A percentile compares a stretch with the other conserved stretches of the same genome.
These are phyloP conservation scores for Lacerta bilineata DNA, from an alignment of 2,797 vertebrate genomes.

Conservation along the genomic window DNA sequence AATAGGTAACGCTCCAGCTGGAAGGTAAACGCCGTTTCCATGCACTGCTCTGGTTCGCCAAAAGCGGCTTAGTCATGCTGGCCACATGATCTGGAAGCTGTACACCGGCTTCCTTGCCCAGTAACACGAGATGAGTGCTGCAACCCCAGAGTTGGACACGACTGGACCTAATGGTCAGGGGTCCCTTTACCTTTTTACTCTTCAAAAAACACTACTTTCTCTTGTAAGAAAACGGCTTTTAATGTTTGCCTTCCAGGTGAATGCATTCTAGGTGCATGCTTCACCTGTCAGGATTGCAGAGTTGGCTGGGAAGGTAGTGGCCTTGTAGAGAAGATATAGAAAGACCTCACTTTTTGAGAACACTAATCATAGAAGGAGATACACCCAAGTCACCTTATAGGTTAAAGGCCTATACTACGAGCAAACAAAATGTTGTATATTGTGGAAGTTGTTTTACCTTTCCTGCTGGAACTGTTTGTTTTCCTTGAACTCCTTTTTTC, in stretches of 20 bases:
- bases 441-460: constrained; percentile 71
- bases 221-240: not conserved
- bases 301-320: not conserved
- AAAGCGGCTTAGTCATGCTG: too few species aligned
- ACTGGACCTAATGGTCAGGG: too few species aligned
- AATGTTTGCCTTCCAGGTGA: not conserved
- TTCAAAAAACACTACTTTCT: not conserved
- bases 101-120: too few species aligned
- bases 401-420: not conserved
- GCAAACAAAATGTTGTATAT: not conserved
- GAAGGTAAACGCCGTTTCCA: too few species aligned
- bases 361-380: not conserved
- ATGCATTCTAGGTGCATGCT: not conserved
- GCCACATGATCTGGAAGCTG: too few species aligned
- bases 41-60: too few species aligned
- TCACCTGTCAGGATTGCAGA: not conserved
- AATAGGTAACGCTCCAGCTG: too few species aligned
- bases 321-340: not conserved
- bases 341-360: not conserved
- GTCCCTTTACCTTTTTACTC: not conserved
- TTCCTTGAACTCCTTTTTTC: constrained; percentile 73
- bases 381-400: not conserved
- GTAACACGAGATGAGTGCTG: too few species aligned
- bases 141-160: too few species aligned
- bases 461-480: constrained; percentile 67